Evolutionary conservation across 2,113 vertebrate species (phyloP), one percentile per base, ranked within the genome.

Genomic region (Propithecus coquereli): DNA sequence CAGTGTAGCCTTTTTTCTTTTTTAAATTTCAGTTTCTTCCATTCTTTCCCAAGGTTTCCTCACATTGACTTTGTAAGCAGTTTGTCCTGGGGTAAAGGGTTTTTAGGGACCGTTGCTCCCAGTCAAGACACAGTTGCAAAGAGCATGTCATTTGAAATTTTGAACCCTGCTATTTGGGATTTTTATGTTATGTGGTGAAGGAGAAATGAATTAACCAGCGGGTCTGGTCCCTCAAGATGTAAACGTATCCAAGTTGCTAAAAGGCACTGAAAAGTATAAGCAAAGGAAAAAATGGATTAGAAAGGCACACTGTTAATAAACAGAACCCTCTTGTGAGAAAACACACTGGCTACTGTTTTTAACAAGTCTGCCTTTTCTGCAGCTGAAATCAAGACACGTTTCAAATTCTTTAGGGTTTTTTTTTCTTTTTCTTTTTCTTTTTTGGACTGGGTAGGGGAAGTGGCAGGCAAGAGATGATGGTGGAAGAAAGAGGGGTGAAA

Each of bases 311-410:
- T 98, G 87, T 97, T 97, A 96, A 92, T 96, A 96, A 97, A 98
- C 97, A 98, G 97, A 97, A 95, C 66, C 80, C 97, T 80, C 93
- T 98, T 98, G 94, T 98, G 93, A 40, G 16, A 92, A 97, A 96
- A 94, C 77, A 96, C 84, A 94, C 92, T 94, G 95, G 77, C 86
- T 66, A 37, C 90, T 98, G 98, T 91, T 93, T 97, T 96, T 82
- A 96, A 97, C 57, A 34, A 83, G 1, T 66, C 14, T 47, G 92
- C 77, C 80, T 89, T 94, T 96, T 95, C 87, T 93, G 25, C 70
- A 91, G 37, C 89, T 91, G 87, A 87, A 90, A 4, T 87, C 96
- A 90, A 96, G 68, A 88, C 74, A 96, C 74, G 14, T 65, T 54
- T 97, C 65, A 81, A 16, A 94, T 96, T 93, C 57, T 91, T 95